Evolutionary conservation across 1,140 invertebrate species (phyloP).

Genomic region (Microplitis demolitor): DNA sequence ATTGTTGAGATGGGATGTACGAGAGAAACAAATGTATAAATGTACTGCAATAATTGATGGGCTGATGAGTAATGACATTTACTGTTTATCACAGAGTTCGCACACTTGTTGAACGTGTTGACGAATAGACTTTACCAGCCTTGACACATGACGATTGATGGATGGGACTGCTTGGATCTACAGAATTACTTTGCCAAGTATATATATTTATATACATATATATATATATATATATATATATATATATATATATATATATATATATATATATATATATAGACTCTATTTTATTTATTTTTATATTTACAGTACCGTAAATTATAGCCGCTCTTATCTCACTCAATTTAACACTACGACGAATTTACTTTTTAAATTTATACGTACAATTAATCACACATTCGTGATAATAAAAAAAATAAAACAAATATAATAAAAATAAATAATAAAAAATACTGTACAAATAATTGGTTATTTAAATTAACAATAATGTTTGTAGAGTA

Average conservation of each 20-base stretch:
- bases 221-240: neutral
- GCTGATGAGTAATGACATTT: conserved; percentile 29
- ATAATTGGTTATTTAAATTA: neutral
- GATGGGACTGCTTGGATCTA: neutral
- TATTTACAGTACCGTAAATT: neutral
- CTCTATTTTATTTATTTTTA: neutral
- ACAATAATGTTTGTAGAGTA: neutral
- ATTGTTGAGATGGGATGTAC: neutral
- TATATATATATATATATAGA: neutral
- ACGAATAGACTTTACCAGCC: conserved; percentile 6
- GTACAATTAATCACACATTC: neutral
- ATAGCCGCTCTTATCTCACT: no score
- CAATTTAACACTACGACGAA: no score
- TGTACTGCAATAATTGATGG: conserved; percentile 5
- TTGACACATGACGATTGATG: conserved; percentile 14
- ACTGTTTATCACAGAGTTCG: conserved; percentile 22
- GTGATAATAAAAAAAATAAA: no score
- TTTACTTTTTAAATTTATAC: no score
- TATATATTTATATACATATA: neutral
- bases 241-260: neutral
- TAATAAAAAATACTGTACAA: neutral
- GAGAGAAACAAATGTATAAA: neutral
- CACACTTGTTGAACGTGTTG: conserved; percentile 31
- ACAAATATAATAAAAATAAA: neutral
- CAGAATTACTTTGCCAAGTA: neutral